Evolutionary conservation across 2,888 invertebrate species (phyloP).

Genomic region (Acanthopleura granulata): DNA sequence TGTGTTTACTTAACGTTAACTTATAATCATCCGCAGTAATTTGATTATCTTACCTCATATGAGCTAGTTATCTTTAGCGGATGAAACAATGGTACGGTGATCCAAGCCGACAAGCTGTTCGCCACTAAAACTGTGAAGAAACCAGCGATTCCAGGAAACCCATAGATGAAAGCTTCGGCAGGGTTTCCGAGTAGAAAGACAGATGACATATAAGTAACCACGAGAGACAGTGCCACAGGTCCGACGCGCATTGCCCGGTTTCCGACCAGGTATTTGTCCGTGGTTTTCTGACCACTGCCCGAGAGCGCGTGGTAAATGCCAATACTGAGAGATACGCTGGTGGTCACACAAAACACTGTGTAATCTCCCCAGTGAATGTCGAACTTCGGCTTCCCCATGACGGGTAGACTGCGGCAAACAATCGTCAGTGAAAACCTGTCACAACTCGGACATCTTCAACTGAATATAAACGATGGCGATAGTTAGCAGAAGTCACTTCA

Average conservation of each 20-base stretch:
- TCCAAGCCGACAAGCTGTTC: background rate
- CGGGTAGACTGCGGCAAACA: background rate
- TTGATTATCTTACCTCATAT: conserved; percentile 36
- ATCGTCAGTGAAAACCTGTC: background rate
- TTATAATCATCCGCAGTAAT: too few species aligned
- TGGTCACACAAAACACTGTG: conserved; percentile 11
- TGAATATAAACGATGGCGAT: too few species aligned
- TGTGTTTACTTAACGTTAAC: too few species aligned
- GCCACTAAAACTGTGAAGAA: background rate
- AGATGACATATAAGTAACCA: conserved; percentile 13
- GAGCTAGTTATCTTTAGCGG: conserved; percentile 46
- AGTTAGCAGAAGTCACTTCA: too few species aligned
- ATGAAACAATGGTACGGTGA: conserved; percentile 37
- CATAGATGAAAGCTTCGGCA: conserved; percentile 4
- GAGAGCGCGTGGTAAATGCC: conserved; percentile 1
- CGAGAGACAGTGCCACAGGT: conserved; percentile 1
- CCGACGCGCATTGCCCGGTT: background rate
- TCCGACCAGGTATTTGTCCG: conserved; percentile 1
- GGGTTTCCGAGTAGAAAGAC: conserved; percentile 6
- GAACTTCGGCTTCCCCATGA: background rate
- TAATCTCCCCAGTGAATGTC: background rate
- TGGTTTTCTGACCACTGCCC: conserved; percentile 15
- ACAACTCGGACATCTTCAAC: too few species aligned
- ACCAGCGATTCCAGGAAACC: background rate
- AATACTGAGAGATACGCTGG: background rate